These are phyloP conservation scores for Bombyx huttoni DNA, from an alignment of 2,888 invertebrate genomes.

Conservation along the genomic window DNA sequence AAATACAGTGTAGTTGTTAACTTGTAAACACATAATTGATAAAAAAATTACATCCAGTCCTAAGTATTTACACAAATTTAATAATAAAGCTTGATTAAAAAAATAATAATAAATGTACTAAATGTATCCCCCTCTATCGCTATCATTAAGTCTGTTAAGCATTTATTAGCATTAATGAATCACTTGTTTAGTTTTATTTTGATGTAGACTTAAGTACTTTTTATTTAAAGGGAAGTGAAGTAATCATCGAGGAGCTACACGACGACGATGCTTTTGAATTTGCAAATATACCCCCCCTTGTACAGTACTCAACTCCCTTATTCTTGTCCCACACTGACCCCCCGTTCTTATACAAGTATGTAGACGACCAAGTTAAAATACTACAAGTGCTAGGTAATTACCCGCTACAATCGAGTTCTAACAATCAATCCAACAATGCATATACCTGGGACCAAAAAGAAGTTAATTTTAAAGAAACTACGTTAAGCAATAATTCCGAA, in stretches of 20 bases:
- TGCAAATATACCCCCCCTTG: conserved; percentile 60
- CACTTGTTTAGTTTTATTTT: conserved; percentile 25
- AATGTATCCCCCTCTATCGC: not conserved
- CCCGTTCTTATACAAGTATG: conserved; percentile 58
- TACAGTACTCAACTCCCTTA: conserved; percentile 42
- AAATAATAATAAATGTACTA: not conserved
- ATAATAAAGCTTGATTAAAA: too few relatives aligned
- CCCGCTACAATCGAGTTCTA: conserved; percentile 34
- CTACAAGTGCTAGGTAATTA: conserved; percentile 55
- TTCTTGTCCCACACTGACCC: conserved; percentile 57
- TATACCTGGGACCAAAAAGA: conserved; percentile 36
- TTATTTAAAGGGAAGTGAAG: conserved; percentile 70
- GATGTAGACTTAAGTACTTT: conserved; percentile 59
- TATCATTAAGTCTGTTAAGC: conserved; percentile 48
- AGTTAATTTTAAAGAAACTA: conserved; percentile 15
- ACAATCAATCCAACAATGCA: conserved; percentile 30
- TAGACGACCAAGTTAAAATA: conserved; percentile 58
- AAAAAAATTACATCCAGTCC: too few relatives aligned
- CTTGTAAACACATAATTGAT: too few relatives aligned
- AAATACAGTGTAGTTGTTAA: too few relatives aligned
- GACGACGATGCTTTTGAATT: conserved; percentile 60
- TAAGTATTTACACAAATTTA: too few relatives aligned
- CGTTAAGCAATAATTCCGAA: conserved; percentile 11
- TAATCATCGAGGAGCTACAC: conserved; percentile 65
- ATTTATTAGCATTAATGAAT: conserved; percentile 44